Evolutionary conservation across 2,797 vertebrate species (phyloP), one percentile per base, ranked within the genome.

Genomic region (Urophycis tenuis): DNA sequence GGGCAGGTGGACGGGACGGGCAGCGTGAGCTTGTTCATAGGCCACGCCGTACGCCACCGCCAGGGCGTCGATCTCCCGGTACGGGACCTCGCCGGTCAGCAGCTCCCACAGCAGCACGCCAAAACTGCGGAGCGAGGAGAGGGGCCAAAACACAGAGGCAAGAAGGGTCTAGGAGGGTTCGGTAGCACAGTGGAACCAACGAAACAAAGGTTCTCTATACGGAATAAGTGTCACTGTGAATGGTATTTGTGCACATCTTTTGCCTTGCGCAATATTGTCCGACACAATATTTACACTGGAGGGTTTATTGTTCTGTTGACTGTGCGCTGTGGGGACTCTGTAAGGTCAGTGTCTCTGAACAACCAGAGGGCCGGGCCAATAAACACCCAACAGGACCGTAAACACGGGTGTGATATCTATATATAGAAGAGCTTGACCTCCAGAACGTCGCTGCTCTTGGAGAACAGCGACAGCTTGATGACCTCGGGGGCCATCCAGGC

Each of bases 401-500:
- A 53, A 53, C 49, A 53, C 41, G 0, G 8, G 49, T 22, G 49
- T 19, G 7, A 53, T 3, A 53, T 19, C 14, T 19, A 53, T 1
- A 53, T 19, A 53, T 19, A 53, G 49, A 53, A n/a, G n/a, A n/a
- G n/a, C n/a, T n/a, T n/a, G n/a, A 97, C 96, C 96, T 97, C 96
- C 96, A 97, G 83, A 97, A 97, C 94, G 0, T 97, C 95, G 35
- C 96, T 97, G 94, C 95, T 96, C 89, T 97, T 97, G 87, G 96
- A 96, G 91, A 97, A 97, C 39, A 96, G 92, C 12, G 96, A 97
- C 69, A 95, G 91, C 60, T 95, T 95, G 89, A 97, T 96, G 88
- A 97, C 96, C 87, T 97, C 96, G 0, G 96, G 96, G 1, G 96
- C 96, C 96, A 97, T 97, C 96, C 96, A 97, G 81, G 96, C 96